Base-by-base conservation (phyloP, 2,888 invertebrate genomes). In the Autographa gamma region DNA sequence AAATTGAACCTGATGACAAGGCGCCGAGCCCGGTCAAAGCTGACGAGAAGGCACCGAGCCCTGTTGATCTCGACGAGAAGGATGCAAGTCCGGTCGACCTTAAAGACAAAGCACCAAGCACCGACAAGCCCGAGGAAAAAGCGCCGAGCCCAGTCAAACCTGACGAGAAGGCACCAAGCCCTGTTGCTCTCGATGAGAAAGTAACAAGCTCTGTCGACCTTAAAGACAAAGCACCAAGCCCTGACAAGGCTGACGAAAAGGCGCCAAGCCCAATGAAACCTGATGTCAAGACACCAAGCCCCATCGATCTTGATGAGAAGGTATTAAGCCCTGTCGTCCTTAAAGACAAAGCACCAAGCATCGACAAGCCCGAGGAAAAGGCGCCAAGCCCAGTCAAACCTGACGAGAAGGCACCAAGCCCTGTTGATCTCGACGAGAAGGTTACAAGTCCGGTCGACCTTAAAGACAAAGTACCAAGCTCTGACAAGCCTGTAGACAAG, bases 371-470 rank as follows among this genome's bases (percentile, higher is more conserved):
- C 32, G 0, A 65, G 31, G 9, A 0, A 11, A n/a, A 9, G 32
- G 32, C 32, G 7, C 3, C 32, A 3, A 7, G 32, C 32, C 3
- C 7, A 6, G 32, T 6, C 32, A 32, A 32, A 7, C 32, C 3
- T 32, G 32, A 32, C 3, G 32, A 32, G 0, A 38, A 32, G 13
- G 34, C 9, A 5, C 18, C 52, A n/a, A 63, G 63, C n/a, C 32
- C 66, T 7, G 80, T 58, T 41, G 0, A 61, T 76, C 19, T 38
- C 13, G 81, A 63, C 18, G 69, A 60, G 0, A 76, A 71, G 65
- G 25, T 2, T 1, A 18, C 2, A 7, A 61, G 58, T 14, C n/a
- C 8, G 0, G 3, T 0, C 7, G 38, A 72, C 1, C 11, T 8
- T 0, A n/a, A 0, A 16, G 61, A 69, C 0, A 73, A 67, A 1